Conservation (phyloP, 2,113 vertebrate genomes). For the Rhegmatorhina hoffmannsi region DNA sequence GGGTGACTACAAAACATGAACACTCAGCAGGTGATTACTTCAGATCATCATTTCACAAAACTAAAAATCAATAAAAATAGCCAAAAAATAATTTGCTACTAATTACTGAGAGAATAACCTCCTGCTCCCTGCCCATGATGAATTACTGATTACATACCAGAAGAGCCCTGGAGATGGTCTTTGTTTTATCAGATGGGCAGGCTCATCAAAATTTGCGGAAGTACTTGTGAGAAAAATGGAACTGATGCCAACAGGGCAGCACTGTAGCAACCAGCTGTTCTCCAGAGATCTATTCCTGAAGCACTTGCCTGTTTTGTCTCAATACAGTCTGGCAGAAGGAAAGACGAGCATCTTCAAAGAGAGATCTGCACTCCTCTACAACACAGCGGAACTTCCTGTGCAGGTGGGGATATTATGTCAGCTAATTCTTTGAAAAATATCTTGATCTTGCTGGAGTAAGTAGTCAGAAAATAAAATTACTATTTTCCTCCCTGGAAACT, state of each 20-base stretch:
- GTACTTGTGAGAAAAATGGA: neutral
- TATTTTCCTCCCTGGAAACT: neutral
- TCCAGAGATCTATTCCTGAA: neutral
- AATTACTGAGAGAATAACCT: neutral
- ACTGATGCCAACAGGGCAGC: neutral
- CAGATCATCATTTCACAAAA: neutral
- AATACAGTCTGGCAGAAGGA: neutral
- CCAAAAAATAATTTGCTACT: neutral
- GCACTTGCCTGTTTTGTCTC: neutral
- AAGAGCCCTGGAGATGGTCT: neutral
- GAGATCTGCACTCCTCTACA: conserved; percentile 20
- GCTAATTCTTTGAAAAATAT: conserved; percentile 4
- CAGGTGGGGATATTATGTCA: conserved; percentile 44
- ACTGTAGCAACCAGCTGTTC: neutral
- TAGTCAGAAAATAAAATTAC: neutral
- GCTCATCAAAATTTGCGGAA: neutral
- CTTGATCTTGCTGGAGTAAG: neutral
- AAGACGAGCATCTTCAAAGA: neutral
- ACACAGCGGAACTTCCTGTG: conserved; percentile 31
- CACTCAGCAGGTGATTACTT: neutral
- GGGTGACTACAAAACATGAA: neutral
- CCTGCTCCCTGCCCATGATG: neutral
- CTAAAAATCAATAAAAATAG: neutral
- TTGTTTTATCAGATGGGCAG: neutral
- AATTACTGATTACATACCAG: neutral